Evolutionary conservation across 1,140 invertebrate species (phyloP).

Genomic region (Zophobas atratus): DNA sequence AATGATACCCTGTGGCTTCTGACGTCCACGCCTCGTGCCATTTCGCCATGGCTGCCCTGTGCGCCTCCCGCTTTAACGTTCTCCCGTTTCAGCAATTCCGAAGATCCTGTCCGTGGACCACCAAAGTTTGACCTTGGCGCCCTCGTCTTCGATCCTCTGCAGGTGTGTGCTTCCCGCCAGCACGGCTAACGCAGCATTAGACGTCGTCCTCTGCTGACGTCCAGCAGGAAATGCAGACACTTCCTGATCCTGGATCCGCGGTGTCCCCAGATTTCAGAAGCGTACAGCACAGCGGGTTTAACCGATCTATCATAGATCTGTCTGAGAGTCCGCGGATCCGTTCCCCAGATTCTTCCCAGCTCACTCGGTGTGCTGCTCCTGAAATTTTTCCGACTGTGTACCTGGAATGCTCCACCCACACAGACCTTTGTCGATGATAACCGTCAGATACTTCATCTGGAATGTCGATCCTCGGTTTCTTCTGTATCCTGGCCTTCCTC

Average conservation of each 20-base stretch:
- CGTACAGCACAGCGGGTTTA: constrained; percentile 44
- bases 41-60: constrained; percentile 7
- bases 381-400: constrained; percentile 11
- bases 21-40: background rate
- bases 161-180: constrained; percentile 47
- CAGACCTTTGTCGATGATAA: constrained; percentile 36
- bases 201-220: constrained; percentile 40
- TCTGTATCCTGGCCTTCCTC: constrained; percentile 4
- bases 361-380: constrained; percentile 13
- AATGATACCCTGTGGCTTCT: background rate
- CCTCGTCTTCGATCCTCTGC: constrained; percentile 28
- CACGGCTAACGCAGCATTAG: constrained; percentile 41
- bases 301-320: constrained; percentile 49
- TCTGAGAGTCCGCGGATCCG: constrained; percentile 35
- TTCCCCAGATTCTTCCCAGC: constrained; percentile 48
- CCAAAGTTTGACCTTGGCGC: constrained; percentile 18
- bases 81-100: background rate
- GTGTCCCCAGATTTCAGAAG: constrained; percentile 34
- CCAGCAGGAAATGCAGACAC: constrained; percentile 27
- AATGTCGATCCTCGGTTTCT: constrained; percentile 15
- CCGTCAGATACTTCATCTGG: constrained; percentile 36
- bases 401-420: constrained; percentile 39
- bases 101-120: background rate
- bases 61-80: constrained; percentile 1
- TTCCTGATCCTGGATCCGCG: constrained; percentile 3